Evolutionary conservation across 2,113 vertebrate species (phyloP), one percentile per base, ranked within the genome.

Genomic region (Lipophrys pholis): DNA sequence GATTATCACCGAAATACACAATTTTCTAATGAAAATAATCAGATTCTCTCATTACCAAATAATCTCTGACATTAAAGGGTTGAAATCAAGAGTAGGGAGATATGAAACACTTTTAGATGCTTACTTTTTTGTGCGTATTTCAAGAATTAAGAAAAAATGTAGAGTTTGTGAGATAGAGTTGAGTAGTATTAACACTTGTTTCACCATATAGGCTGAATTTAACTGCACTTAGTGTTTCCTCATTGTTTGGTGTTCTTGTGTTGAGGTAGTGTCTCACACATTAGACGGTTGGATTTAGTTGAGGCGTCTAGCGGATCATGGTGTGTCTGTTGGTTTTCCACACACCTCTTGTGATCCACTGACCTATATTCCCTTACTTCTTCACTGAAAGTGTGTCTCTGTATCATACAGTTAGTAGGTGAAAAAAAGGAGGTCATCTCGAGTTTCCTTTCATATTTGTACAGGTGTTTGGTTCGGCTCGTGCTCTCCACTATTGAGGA

Each of bases 391-490:
- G 77, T 89, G 84, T 82, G 89, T 87, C 67, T 91, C 69, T 62
- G 82, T 82, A 74, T 79, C 69, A 82, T 58, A 73, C 68, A 86
- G 90, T 91, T 86, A 92, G 88, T 91, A 89, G 90, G 91, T 90
- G 84, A 90, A 68, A 80, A 67, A 90, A 87, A 87, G 57, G 76
- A 88, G 87, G 90, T 86, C 76, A 89, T 36, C 73, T 35, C 30
- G 73, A 70, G 63, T 77, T 60, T 83, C 76, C 63, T 56, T 89
- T 87, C 67, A 80, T 87, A 73, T 84, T 75, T 82, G 69, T 73
- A 11, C 62, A 98, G 97, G 82, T 98, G 95, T 94, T 94, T 97
- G 85, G 83, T 98, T 82, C 90, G 90, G 73, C 92, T 98, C 51
- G 73, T 46, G 42, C 84, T 96, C 70, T 93, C 94, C 63, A 86